phyloP scores from a whole-genome alignment of 2,797 vertebrate genomes.

The Enteromius paludinosus region DNA sequence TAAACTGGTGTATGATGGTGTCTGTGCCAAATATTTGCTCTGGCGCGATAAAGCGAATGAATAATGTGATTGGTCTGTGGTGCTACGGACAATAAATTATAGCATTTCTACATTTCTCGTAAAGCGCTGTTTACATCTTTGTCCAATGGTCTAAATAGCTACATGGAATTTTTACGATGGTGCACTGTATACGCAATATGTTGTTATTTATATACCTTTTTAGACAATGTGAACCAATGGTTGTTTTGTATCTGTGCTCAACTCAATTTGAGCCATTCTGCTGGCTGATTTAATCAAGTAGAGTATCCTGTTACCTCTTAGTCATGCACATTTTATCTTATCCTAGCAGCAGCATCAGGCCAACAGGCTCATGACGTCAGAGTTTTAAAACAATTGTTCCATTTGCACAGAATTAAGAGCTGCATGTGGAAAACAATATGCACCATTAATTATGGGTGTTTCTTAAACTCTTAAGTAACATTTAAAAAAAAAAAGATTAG shows the following conservation, averaged over 20 bases:
- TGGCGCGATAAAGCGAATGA: constrained; percentile 19
- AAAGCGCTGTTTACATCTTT: not conserved
- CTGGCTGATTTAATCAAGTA: constrained; percentile 32
- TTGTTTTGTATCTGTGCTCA: not conserved
- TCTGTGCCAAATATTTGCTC: constrained; percentile 34
- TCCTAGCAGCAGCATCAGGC: not conserved
- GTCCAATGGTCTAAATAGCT: not conserved
- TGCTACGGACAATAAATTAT: not conserved
- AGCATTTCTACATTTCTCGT: not conserved
- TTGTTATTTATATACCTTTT: not conserved
- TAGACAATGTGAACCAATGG: not conserved
- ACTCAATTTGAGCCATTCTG: not conserved
- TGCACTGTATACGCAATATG: not conserved
- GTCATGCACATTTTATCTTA: constrained; percentile 21
- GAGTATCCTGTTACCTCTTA: constrained; percentile 21
- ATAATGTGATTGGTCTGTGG: not conserved
- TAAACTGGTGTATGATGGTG: constrained; percentile 31
- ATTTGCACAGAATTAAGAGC: not conserved
- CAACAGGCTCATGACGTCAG: constrained; percentile 10
- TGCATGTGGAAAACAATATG: not conserved
- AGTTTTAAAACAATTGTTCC: not conserved
- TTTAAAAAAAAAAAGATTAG: too few relatives aligned
- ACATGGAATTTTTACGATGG: not conserved
- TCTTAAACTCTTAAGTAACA: not conserved
- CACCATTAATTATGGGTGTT: not conserved